A percentile compares a stretch with the other conserved stretches of the same genome.
Evolutionary conservation across 2,888 invertebrate genomes (phyloP).

Genomic region (Drepana falcataria): DNA sequence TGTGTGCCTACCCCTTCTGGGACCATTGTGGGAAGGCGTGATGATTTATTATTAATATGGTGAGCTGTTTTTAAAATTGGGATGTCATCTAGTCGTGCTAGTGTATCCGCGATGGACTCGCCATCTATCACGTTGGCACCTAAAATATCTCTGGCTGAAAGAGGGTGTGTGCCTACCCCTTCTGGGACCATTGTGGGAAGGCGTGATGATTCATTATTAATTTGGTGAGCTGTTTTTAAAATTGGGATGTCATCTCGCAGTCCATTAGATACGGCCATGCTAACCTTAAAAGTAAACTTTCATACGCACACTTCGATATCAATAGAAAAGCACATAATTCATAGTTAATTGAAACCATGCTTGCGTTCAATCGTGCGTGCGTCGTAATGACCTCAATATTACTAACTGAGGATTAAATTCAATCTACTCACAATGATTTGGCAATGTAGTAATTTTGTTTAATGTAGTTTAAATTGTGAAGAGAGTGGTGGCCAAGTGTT

Average conservation of each 20-base stretch:
- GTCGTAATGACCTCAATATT: background rate
- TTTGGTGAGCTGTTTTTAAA: background rate
- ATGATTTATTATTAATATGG: no score
- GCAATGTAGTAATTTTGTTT: conserved; percentile 2
- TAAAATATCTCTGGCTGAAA: no score
- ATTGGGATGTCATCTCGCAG: background rate
- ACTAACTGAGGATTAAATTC: conserved; percentile 2
- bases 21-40: no score
- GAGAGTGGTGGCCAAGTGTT: no score
- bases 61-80: background rate
- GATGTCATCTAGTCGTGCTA: no score
- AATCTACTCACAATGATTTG: conserved; percentile 2
- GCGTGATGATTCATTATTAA: no score
- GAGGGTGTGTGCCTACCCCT: no score
- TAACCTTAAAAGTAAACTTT: conserved; percentile 1
- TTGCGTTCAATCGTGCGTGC: conserved; percentile 9
- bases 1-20: no score
- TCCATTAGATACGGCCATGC: background rate
- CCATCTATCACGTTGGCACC: no score
- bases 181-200: no score
- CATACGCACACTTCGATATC: conserved; percentile 9
- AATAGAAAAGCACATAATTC: conserved; percentile 11
- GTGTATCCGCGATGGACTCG: no score
- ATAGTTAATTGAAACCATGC: conserved; percentile 3
- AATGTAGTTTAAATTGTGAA: conserved; percentile 2